These are phyloP conservation scores for Zaprionus bogoriensis DNA, from an alignment of 2,888 invertebrate genomes.

Conservation along the genomic window DNA sequence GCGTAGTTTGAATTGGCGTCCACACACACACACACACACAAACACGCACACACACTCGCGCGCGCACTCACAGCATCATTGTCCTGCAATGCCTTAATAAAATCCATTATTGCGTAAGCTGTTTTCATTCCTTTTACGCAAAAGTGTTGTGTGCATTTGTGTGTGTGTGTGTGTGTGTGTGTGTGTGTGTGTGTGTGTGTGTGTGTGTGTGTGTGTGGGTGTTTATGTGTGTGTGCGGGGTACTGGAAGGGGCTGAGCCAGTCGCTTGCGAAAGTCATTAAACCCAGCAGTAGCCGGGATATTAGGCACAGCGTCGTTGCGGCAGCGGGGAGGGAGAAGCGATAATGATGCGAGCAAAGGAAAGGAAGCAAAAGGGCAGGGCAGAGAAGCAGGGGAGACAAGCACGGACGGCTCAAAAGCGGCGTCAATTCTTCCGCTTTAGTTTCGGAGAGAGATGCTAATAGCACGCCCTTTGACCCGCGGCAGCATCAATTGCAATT, in stretches of 20 bases:
- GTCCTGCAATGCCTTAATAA: slow-evolving; percentile 75
- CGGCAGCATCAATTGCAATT: slow-evolving; percentile 37
- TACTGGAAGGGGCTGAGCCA: neutral
- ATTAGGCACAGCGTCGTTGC: slow-evolving; percentile 61
- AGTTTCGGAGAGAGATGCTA: slow-evolving; percentile 37
- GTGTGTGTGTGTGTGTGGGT: slow-evolving; percentile 32
- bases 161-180: slow-evolving; percentile 40
- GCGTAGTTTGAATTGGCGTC: slow-evolving; percentile 76
- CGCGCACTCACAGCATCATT: slow-evolving; percentile 49
- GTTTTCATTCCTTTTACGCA: slow-evolving; percentile 72
- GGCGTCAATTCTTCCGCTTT: slow-evolving; percentile 46
- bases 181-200: slow-evolving; percentile 22
- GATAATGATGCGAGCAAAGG: slow-evolving; percentile 37
- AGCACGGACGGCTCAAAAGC: slow-evolving; percentile 30
- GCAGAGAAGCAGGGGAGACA: neutral
- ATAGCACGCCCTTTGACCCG: slow-evolving; percentile 45
- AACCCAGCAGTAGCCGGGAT: slow-evolving; percentile 72
- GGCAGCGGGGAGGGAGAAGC: slow-evolving; percentile 18
- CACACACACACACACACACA: slow-evolving; percentile 42
- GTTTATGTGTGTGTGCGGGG: no score
- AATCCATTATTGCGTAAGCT: slow-evolving; percentile 77
- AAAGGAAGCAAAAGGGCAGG: neutral
- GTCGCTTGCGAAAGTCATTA: slow-evolving; percentile 44
- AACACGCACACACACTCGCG: slow-evolving; percentile 7
- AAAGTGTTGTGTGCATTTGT: slow-evolving; percentile 68